A percentile compares a stretch with the other conserved stretches of the same genome.
Conservation (phyloP, 2,797 vertebrate species). For the Ctenopoma multispine region DNA sequence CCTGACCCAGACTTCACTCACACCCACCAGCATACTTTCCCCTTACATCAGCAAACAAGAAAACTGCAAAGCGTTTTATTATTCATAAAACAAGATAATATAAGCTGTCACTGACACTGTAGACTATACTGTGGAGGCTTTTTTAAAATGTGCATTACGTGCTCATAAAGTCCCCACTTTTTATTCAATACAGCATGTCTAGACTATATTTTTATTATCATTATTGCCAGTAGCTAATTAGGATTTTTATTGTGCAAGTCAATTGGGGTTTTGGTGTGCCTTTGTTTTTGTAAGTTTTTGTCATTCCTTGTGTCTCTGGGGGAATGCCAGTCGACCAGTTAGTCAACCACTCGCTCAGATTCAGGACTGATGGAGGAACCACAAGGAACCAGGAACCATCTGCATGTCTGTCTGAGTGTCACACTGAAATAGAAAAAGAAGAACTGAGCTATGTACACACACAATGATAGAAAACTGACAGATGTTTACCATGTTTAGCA, state of each 20-base stretch:
- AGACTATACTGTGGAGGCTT: constrained; percentile 62
- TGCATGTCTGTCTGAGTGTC: constrained; percentile 60
- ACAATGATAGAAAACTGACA: constrained; percentile 5
- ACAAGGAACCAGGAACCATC: constrained; percentile 69
- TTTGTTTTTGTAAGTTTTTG: constrained; percentile 83
- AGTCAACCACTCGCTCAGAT: constrained; percentile 77
- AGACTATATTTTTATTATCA: constrained; percentile 85
- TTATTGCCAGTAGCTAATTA: constrained; percentile 84
- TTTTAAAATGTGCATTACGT: constrained; percentile 70
- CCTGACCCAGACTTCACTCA: constrained; percentile 76
- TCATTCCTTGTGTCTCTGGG: constrained; percentile 80
- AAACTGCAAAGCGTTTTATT: constrained; percentile 75
- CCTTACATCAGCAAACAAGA: constrained; percentile 80
- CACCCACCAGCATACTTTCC: constrained; percentile 75
- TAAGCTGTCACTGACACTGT: constrained; percentile 67
- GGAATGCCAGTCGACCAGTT: constrained; percentile 75
- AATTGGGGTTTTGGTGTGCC: constrained; percentile 74
- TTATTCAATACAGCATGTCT: constrained; percentile 82
- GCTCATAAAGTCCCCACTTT: constrained; percentile 78
- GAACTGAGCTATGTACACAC: constrained; percentile 22
- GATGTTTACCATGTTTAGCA: constrained; percentile 12
- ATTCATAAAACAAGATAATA: constrained; percentile 81
- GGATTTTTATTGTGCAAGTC: constrained; percentile 80
- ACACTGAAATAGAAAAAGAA: constrained; percentile 38
- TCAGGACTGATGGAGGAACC: constrained; percentile 70